A percentile compares a stretch with the other conserved stretches of the same genome.
Conservation (phyloP, 2,888 invertebrate genomes). For the Smittia sp. region DNA sequence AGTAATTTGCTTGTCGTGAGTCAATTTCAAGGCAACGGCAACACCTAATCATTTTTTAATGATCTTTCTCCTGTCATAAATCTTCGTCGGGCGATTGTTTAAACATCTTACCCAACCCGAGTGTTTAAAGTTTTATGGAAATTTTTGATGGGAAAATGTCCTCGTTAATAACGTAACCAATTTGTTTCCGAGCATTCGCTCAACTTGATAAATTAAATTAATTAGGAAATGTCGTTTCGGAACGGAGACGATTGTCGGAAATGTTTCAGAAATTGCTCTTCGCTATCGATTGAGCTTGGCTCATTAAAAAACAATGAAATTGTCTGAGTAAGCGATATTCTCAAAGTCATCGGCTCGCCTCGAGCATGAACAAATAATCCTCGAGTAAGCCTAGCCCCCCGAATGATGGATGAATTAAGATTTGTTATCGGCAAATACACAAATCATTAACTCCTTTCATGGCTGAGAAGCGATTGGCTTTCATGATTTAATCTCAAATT, state of each 20-base stretch:
- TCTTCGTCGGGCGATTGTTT: neutral
- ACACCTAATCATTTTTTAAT: neutral
- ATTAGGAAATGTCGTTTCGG: neutral
- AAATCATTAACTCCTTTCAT: slow-evolving; percentile 26
- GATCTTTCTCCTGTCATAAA: neutral
- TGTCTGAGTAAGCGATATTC: too few species aligned
- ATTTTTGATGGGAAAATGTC: neutral
- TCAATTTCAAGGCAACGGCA: neutral
- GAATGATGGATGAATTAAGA: slow-evolving; percentile 15
- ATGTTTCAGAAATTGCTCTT: too few species aligned
- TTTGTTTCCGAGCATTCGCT: too few species aligned
- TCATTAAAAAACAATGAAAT: too few species aligned
- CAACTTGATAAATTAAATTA: neutral
- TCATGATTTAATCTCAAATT: too few species aligned
- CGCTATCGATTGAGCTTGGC: too few species aligned
- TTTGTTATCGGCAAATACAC: slow-evolving; percentile 20
- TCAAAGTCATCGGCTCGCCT: too few species aligned
- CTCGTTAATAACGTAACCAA: too few species aligned
- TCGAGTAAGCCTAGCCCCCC: too few species aligned
- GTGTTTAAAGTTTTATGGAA: neutral
- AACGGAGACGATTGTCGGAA: too few species aligned
- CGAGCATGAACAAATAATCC: too few species aligned
- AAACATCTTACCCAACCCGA: neutral
- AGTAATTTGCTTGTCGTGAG: neutral
- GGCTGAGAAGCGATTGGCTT: too few species aligned